These are phyloP conservation scores for Phrixothrix hirtus DNA, from an alignment of 2,888 invertebrate genomes.

Conservation along the genomic window DNA sequence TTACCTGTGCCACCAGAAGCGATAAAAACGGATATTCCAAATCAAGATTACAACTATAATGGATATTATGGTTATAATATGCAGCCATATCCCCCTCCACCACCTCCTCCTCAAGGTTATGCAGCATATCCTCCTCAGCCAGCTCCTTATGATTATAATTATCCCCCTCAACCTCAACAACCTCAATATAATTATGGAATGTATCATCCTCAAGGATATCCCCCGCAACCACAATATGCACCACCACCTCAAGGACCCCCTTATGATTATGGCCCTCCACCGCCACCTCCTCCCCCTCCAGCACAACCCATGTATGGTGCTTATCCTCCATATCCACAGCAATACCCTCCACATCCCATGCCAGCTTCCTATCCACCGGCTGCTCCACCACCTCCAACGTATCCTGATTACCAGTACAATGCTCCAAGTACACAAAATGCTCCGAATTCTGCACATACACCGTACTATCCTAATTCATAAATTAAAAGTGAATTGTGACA, in stretches of 20 bases:
- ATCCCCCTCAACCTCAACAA: constrained; percentile 43
- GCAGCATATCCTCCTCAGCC: constrained; percentile 38
- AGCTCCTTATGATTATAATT: constrained; percentile 49
- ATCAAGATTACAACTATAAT: constrained; percentile 46
- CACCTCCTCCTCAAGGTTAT: constrained; percentile 35
- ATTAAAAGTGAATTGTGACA: too few relatives aligned
- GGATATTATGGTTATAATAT: constrained; percentile 44
- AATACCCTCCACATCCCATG: constrained; percentile 42
- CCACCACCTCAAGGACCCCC: constrained; percentile 48
- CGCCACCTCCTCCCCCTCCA: constrained; percentile 42
- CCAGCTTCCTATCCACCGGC: constrained; percentile 32
- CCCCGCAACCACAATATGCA: constrained; percentile 36
- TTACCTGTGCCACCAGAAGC: constrained; percentile 24
- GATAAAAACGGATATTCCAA: constrained; percentile 37
- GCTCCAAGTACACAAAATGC: constrained; percentile 10
- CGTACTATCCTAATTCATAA: constrained; percentile 27
- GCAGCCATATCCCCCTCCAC: constrained; percentile 46
- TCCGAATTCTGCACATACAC: constrained; percentile 7
- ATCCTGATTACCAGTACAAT: constrained; percentile 46
- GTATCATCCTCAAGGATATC: constrained; percentile 33
- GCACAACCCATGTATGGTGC: constrained; percentile 42
- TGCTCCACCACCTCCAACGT: constrained; percentile 36
- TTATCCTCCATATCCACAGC: constrained; percentile 39
- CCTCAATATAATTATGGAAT: constrained; percentile 40
- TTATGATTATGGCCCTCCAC: constrained; percentile 41